phyloP scores from a whole-genome alignment of 1,140 invertebrate genomes.

The honey bee (Apis mellifera) region DNA sequence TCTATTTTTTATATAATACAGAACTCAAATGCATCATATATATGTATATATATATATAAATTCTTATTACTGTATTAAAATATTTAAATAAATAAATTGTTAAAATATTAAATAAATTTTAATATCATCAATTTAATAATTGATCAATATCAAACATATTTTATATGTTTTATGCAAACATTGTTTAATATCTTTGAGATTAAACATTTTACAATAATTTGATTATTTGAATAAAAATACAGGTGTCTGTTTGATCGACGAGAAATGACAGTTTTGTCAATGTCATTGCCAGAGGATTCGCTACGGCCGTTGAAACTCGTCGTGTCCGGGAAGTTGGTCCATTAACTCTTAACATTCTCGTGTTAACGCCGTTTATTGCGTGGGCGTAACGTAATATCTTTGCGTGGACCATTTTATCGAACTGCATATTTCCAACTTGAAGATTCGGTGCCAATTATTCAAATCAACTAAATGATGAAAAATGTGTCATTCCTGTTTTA shows the following conservation, averaged over 20 bases:
- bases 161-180: too few relatives aligned
- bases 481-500: not conserved
- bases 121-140: too few relatives aligned
- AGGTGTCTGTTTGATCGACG: not conserved
- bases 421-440: slow-evolving; percentile 29
- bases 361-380: slow-evolving; percentile 63
- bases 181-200: too few relatives aligned
- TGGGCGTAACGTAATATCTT: slow-evolving; percentile 74
- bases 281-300: slow-evolving; percentile 78
- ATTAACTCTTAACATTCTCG: slow-evolving; percentile 77
- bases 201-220: too few relatives aligned
- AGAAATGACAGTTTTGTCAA: slow-evolving; percentile 61
- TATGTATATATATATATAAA: too few relatives aligned
- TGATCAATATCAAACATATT: too few relatives aligned
- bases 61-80: too few relatives aligned
- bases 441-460: slow-evolving; percentile 26
- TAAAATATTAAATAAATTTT: too few relatives aligned
- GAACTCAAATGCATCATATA: too few relatives aligned
- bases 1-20: too few relatives aligned
- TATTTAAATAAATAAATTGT: too few relatives aligned
- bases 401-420: slow-evolving; percentile 64
- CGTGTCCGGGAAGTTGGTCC: slow-evolving; percentile 78
- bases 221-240: too few relatives aligned
- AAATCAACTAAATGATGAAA: not conserved
- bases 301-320: slow-evolving; percentile 74